Evolutionary conservation across 2,797 vertebrate species (phyloP).

Genomic region (Halcyon chelicuti): DNA sequence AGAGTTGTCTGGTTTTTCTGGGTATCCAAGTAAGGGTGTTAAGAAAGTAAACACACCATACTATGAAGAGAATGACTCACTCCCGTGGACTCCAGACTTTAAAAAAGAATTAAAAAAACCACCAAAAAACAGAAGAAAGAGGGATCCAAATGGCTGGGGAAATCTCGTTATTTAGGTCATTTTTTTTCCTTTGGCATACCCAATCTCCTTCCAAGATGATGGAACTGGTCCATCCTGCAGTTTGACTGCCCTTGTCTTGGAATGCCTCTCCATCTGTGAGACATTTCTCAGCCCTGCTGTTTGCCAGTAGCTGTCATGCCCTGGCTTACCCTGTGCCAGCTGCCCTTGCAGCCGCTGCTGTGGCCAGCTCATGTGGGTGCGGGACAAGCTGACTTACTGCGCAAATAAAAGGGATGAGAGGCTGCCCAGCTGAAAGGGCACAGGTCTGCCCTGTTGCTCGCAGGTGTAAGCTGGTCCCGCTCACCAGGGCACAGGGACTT

Average conservation of each 20-base stretch:
- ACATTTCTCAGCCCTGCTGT: accelerated
- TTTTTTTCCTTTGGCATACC: background rate
- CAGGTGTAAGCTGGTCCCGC: background rate
- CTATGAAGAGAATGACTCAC: background rate
- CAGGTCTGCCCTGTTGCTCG: background rate
- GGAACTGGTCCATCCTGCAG: background rate
- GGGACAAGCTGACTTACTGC: background rate
- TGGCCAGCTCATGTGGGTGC: background rate
- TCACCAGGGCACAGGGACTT: background rate
- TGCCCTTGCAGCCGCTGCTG: background rate
- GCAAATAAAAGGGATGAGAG: background rate
- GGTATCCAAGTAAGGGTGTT: background rate
- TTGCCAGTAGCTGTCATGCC: background rate
- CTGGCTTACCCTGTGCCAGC: background rate
- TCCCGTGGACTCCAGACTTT: background rate
- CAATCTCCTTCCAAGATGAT: accelerated
- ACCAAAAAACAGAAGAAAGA: no score
- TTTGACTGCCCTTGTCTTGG: background rate
- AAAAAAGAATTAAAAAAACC: background rate
- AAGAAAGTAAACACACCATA: background rate
- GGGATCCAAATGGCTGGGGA: background rate
- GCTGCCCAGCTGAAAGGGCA: background rate
- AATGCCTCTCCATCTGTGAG: background rate
- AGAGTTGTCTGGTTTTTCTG: background rate
- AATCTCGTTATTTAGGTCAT: background rate